Conservation (phyloP, 2,888 invertebrate species). For the Drosophila leonis region DNA sequence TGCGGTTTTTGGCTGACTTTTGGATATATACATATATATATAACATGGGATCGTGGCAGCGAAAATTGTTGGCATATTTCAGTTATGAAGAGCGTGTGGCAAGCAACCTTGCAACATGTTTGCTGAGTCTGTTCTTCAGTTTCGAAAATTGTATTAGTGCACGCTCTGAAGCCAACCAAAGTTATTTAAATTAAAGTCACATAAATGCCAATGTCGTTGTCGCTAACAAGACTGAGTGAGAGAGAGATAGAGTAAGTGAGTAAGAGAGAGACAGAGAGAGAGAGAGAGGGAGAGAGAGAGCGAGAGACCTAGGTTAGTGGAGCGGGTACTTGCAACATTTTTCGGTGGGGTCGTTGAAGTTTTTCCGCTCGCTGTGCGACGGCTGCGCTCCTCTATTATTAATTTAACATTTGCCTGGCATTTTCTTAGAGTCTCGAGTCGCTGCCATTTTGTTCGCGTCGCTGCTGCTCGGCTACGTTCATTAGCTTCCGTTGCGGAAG, state of each 20-base stretch:
- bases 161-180: conserved; percentile 58
- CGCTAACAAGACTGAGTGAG: conserved; percentile 8
- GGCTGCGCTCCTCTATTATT: conserved; percentile 64
- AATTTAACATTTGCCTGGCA: conserved; percentile 69
- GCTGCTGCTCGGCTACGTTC: conserved; percentile 61
- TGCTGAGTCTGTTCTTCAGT: conserved; percentile 19
- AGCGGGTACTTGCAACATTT: conserved; percentile 31
- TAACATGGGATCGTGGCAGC: conserved; percentile 29
- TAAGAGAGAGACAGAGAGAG: neutral
- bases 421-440: conserved; percentile 59
- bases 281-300: neutral
- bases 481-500: conserved; percentile 75
- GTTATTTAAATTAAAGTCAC: conserved; percentile 73
- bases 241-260: too few species aligned
- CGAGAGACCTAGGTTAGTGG: neutral
- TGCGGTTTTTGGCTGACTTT: conserved; percentile 29
- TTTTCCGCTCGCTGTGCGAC: conserved; percentile 51
- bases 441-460: conserved; percentile 54
- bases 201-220: conserved; percentile 53
- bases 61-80: conserved; percentile 61
- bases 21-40: conserved; percentile 8
- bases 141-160: conserved; percentile 58
- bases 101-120: conserved; percentile 49
- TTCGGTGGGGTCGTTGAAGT: conserved; percentile 37
- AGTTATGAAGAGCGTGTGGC: conserved; percentile 32